Evolutionary conservation across 2,888 invertebrate species (phyloP), one percentile per base, ranked within the genome.

Genomic region (Matsumyia berberina): DNA sequence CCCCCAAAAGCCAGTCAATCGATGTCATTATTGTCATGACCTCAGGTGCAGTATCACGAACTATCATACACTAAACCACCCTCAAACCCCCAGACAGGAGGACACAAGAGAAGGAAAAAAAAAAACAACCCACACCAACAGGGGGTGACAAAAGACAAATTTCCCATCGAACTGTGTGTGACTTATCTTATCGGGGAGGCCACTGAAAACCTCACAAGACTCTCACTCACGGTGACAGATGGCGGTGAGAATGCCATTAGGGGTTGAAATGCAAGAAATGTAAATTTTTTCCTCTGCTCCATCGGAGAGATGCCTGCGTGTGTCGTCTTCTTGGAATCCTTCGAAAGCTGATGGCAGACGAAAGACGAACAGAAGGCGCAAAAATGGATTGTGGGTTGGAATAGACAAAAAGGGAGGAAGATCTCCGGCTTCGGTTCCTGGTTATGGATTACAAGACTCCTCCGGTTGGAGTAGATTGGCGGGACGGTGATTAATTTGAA

Each of bases 1-100:
- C 58, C 62, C 62, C 55, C 33, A 58, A 80, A 80, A 80, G 70
- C 70, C 70, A 80, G 80, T 80, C 85, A 80, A 85, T 85, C 85
- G 85, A 85, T 85, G 74, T 74, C 85, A 80, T 85, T 85, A 80
- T 80, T 85, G 85, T 85, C 85, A 80, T 85, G 85, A 85, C 85
- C 85, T 85, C 85, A 85, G 85, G 85, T 85, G 85, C 74, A 85
- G 76, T 58, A 80, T 80, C 85, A 74, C 64, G 57, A 76, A 76
- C 76, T 80, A 74, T 79, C 79, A 70, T 70, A 60, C 73, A 66
- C 69, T 57, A 62, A 77, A 60, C 70, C 72, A 66, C 60, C 72
- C 64, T 51, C 66, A 42, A 64, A 37, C 58, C 15, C 60, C 24
- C 7, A 53, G 17, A 44, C 0, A 31, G 15, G 12, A n/a, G 55